Evolutionary conservation across 1,140 invertebrate species (phyloP), one percentile per base, ranked within the genome.

Genomic region (Drosophila arawakana): DNA sequence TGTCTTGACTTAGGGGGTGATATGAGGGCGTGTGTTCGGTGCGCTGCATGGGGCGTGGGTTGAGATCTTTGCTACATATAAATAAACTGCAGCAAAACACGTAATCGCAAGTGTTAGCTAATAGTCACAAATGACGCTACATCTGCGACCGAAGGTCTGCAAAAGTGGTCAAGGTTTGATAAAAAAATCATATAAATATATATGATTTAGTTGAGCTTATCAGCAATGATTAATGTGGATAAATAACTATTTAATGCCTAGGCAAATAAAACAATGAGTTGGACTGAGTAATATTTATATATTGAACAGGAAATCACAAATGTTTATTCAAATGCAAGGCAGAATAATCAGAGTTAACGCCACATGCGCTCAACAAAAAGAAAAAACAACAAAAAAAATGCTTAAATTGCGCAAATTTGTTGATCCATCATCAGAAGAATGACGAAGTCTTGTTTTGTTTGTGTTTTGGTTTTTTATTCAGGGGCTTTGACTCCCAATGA

Each of bases 51-150:
- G 3, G 9, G 1, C 4, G 34, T 25, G 15, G 21, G 25, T 5
- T 3, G 25, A 37, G 6, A 43, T 65, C 6, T 10, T 25, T 25
- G 15, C 21, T 55, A 34, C 37, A 76, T 60, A 70, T 74, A 81
- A 77, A 81, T 77, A 77, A 77, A 65, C 50, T 57, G 35, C 44
- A 49, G 62, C 41, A 72, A 13, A 54, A 76, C 55, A 59, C 41
- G 55, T 72, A 79, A 60, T 70, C 34, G 57, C 76, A 67, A 71
- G 21, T 76, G 76, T 82, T 82, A 83, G 80, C 80, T 82, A 84
- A 84, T 85, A 85, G 69, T 30, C 60, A 49, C 68, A 79, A 63
- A 71, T 84, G 81, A 84, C 81, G 73, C 49, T 84, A 69, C 73
- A 70, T 43, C 39, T 74, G 76, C 73, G 35, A 1, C n/a, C 49